Evolutionary conservation across 2,888 invertebrate species (phyloP).

Genomic region (Alloscopus bannaensis): DNA sequence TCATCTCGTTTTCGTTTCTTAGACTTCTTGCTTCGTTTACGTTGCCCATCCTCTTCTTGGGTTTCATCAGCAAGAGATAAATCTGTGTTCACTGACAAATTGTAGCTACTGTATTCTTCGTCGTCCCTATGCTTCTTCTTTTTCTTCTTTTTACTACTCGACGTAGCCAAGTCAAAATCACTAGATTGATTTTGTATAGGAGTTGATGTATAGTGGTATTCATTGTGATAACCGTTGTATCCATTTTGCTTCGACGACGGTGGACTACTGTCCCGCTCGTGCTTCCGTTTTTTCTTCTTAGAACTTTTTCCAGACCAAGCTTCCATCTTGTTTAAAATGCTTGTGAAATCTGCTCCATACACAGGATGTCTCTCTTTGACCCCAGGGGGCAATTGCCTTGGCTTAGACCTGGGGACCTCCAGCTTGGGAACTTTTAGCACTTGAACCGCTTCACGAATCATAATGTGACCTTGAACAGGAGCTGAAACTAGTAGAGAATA

Average conservation of each 20-base stretch:
- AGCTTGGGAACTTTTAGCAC: slow-evolving; percentile 38
- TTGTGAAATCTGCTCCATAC: slow-evolving; percentile 58
- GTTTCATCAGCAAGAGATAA: no score
- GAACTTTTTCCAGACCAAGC: slow-evolving; percentile 9
- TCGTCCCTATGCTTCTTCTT: slow-evolving; percentile 39
- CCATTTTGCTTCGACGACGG: slow-evolving; percentile 10
- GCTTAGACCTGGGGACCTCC: slow-evolving; percentile 8
- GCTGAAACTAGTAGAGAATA: slow-evolving; percentile 44
- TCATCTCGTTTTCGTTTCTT: slow-evolving; percentile 56
- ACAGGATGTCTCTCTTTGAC: slow-evolving; percentile 64
- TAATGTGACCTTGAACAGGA: slow-evolving; percentile 53
- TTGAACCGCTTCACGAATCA: slow-evolving; percentile 48
- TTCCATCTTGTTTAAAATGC: slow-evolving; percentile 37
- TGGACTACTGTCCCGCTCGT: slow-evolving; percentile 1
- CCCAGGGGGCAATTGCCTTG: slow-evolving; percentile 50
- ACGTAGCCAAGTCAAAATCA: background rate
- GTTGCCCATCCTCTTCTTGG: no score
- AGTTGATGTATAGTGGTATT: background rate
- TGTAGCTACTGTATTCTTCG: no score
- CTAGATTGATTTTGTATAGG: background rate
- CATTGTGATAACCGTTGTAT: background rate
- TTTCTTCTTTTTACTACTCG: slow-evolving; percentile 41
- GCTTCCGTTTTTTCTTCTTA: slow-evolving; percentile 32
- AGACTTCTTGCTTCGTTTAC: slow-evolving; percentile 48
- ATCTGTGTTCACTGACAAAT: no score